A percentile compares a stretch with the other conserved stretches of the same genome.
Conservation (phyloP, 2,797 vertebrate genomes). For the Merluccius polli region DNA sequence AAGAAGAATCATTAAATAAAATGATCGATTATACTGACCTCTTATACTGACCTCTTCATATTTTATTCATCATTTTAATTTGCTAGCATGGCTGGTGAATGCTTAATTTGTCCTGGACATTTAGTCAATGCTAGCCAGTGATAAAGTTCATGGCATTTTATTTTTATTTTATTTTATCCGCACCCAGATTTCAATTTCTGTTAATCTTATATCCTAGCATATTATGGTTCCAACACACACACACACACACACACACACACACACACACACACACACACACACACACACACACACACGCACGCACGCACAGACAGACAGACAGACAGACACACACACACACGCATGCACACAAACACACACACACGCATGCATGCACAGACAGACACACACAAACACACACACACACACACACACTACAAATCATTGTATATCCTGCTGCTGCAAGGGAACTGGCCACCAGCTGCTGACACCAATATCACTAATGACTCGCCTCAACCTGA, state of each 20-base stretch:
- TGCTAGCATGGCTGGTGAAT: background rate
- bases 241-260: background rate
- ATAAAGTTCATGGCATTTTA: background rate
- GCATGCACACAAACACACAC: slow-evolving; percentile 16
- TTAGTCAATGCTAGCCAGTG: background rate
- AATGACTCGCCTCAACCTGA: slow-evolving; percentile 56
- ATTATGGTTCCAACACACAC: background rate
- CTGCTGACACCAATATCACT: slow-evolving; percentile 67
- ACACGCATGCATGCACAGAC: slow-evolving; percentile 11
- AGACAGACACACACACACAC: background rate
- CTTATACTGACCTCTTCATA: background rate
- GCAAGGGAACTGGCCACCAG: slow-evolving; percentile 48
- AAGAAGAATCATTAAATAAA: background rate
- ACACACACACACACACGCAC: background rate
- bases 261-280: background rate
- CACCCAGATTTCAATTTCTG: background rate
- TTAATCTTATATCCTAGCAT: background rate
- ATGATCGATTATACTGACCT: background rate
- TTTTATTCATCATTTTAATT: background rate
- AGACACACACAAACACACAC: slow-evolving; percentile 19
- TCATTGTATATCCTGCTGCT: slow-evolving; percentile 50
- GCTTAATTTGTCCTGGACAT: background rate
- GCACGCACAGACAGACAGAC: background rate
- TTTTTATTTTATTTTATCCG: too few species aligned
- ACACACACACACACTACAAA: slow-evolving; percentile 14